phyloP scores from a whole-genome alignment of 2,797 vertebrate genomes.

The Nyctibius grandis region DNA sequence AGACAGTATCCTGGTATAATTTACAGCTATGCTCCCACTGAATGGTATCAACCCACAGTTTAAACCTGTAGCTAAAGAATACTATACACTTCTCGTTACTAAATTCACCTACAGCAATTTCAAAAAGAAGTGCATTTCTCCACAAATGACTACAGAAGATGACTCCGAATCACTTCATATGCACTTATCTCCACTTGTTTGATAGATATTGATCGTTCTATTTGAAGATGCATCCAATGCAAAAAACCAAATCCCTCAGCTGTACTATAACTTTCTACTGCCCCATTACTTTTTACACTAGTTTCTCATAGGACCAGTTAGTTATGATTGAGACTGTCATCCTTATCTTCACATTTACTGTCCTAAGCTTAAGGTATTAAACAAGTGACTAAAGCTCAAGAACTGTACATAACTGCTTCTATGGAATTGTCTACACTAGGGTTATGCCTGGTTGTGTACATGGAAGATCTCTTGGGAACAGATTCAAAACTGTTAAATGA shows the following conservation, averaged over 20 bases:
- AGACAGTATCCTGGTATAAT: neutral
- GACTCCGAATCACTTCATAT: neutral
- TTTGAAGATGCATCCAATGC: neutral
- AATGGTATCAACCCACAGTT: neutral
- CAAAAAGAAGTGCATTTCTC: neutral
- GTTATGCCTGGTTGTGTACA: neutral
- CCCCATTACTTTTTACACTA: neutral
- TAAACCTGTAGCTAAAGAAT: neutral
- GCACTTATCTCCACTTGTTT: neutral
- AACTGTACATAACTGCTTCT: neutral
- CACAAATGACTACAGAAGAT: neutral
- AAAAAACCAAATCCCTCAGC: neutral
- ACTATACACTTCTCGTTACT: neutral
- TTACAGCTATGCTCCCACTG: neutral
- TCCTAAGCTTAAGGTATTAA: neutral
- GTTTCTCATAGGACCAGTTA: neutral
- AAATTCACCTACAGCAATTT: neutral
- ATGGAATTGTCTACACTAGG: neutral
- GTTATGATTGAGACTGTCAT: neutral
- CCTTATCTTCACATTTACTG: neutral
- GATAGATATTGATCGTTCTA: neutral
- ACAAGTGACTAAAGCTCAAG: neutral
- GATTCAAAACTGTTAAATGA: neutral
- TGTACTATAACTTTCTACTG: neutral
- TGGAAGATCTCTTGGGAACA: neutral